phyloP scores from a whole-genome alignment of 2,113 vertebrate species.

The Grus americana region DNA sequence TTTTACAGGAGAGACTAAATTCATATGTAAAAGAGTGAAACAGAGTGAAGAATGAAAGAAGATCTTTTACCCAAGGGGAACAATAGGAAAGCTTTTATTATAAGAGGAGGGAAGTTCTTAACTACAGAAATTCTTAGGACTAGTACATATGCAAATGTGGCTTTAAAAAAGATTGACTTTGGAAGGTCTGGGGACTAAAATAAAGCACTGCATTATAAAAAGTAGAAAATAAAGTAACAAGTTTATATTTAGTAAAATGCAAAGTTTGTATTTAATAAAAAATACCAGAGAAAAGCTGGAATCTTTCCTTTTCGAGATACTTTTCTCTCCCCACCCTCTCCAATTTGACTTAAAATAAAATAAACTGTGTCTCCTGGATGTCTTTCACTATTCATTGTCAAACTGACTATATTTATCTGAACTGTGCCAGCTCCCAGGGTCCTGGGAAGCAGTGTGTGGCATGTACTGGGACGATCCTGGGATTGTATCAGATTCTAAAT shows the following conservation, averaged over 20 bases:
- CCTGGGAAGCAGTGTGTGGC: not conserved
- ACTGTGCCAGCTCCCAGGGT: not conserved
- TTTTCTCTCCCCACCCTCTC: not conserved
- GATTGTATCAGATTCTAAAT: not conserved
- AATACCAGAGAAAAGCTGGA: not conserved
- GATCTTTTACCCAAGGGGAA: not conserved
- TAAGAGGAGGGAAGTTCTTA: slow-evolving; percentile 6
- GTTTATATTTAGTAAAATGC: not conserved
- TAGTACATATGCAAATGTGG: slow-evolving; percentile 18
- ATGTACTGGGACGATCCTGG: not conserved
- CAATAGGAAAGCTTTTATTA: slow-evolving; percentile 37
- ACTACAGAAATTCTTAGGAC: not conserved
- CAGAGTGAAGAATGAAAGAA: not conserved
- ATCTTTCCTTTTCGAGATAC: not conserved
- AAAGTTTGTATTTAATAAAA: not conserved
- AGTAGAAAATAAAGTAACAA: not conserved
- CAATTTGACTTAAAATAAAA: not conserved
- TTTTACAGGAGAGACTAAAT: not conserved
- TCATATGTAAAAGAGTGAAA: slow-evolving; percentile 24
- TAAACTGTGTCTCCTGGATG: not conserved
- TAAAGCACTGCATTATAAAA: not conserved
- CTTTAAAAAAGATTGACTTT: slow-evolving; percentile 5
- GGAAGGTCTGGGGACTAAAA: not conserved
- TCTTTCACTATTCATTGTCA: not conserved
- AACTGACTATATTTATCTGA: not conserved